Conservation (phyloP, 2,888 invertebrate species). For the Pachycephus smyrnensis region DNA sequence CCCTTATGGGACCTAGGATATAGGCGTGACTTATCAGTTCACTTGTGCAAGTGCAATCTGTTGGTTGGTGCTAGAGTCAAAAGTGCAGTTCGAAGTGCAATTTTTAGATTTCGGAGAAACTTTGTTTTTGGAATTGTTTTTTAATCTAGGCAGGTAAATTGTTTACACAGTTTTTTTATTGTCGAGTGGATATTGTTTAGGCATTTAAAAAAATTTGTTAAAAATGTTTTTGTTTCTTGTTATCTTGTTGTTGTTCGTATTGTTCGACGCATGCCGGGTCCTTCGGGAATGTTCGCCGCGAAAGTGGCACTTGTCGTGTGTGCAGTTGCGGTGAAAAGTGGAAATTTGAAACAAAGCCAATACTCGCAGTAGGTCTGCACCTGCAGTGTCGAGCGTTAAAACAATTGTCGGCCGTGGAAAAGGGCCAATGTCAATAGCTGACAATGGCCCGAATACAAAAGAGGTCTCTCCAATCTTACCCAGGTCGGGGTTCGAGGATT, state of each 20-base stretch:
- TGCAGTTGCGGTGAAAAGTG: not conserved
- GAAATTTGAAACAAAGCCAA: conserved; percentile 44
- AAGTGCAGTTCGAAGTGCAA: not conserved
- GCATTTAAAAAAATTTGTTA: too few species aligned
- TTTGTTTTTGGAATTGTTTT: too few species aligned
- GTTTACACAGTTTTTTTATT: too few species aligned
- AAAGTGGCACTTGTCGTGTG: not conserved
- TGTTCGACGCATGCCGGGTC: not conserved
- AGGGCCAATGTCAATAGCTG: conserved; percentile 37
- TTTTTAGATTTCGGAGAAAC: not conserved
- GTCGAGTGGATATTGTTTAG: too few species aligned
- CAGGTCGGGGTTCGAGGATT: not conserved
- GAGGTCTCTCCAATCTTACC: not conserved
- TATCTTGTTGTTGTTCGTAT: not conserved
- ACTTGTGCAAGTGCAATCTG: not conserved
- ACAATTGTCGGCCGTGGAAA: conserved; percentile 38
- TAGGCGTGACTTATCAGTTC: not conserved
- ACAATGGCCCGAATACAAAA: not conserved
- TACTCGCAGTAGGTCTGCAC: conserved; percentile 22
- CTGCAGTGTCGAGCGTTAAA: conserved; percentile 31
- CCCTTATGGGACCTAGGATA: too few species aligned
- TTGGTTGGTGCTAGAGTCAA: not conserved
- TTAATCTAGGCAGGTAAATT: too few species aligned
- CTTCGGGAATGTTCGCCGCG: not conserved
- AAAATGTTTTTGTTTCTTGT: not conserved